Percentiles rank a stretch among this genome's conserved stretches.
Conservation (phyloP, 1,140 invertebrate species). For the Propsilocerus akamusi region DNA sequence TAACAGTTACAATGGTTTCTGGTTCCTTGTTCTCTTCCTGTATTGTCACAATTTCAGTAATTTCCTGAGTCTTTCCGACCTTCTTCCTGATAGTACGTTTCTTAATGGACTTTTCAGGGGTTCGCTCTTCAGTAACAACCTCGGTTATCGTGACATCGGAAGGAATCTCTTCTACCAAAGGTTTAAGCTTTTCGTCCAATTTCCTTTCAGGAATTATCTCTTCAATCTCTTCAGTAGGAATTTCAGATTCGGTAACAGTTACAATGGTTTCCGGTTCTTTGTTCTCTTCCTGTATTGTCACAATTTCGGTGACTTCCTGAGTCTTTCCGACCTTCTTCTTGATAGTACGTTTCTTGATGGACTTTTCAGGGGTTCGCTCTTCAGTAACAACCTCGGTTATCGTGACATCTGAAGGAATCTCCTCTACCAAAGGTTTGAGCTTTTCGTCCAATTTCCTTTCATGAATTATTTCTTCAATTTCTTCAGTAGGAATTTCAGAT, state of each 20-base stretch:
- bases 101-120: conserved; percentile 12
- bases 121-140: conserved; percentile 9
- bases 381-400: conserved; percentile 9
- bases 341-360: conserved; percentile 17
- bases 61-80: conserved; percentile 15
- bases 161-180: conserved; percentile 10
- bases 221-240: conserved; percentile 9
- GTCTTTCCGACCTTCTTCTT: conserved; percentile 16
- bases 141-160: conserved; percentile 9
- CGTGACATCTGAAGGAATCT: not conserved
- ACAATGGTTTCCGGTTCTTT: conserved; percentile 16
- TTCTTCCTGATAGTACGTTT: conserved; percentile 13
- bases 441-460: not conserved
- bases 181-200: not conserved
- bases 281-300: conserved; percentile 22
- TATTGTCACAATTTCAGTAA: conserved; percentile 16
- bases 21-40: conserved; percentile 10
- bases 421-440: not conserved
- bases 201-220: conserved; percentile 5
- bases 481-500: conserved; percentile 8
- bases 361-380: conserved; percentile 5
- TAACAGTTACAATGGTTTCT: conserved; percentile 7
- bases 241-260: conserved; percentile 7
- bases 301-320: conserved; percentile 26
- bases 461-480: conserved; percentile 7